phyloP scores from a whole-genome alignment of 2,113 vertebrate species.

The Zeus faber region DNA sequence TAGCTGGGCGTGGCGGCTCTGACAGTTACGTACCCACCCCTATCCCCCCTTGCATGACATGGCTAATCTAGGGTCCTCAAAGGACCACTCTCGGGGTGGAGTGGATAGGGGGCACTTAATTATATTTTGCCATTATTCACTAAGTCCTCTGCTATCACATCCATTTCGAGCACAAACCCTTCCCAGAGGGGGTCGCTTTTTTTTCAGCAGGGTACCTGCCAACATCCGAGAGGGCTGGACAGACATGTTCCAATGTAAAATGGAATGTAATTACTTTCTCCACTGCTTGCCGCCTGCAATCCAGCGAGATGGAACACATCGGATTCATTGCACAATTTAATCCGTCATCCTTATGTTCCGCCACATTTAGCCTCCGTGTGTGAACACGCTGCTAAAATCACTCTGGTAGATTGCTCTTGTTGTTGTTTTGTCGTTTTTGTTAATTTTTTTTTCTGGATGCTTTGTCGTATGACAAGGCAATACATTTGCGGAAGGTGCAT shows the following conservation, averaged over 20 bases:
- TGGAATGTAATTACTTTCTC: constrained; percentile 2
- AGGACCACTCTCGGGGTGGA: background rate
- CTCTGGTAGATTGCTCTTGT: background rate
- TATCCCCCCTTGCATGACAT: background rate
- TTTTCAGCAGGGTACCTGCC: background rate
- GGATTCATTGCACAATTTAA: background rate
- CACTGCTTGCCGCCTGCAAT: background rate
- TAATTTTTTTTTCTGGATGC: too few relatives aligned
- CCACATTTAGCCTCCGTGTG: background rate
- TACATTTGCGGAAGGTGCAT: background rate
- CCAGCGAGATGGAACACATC: constrained; percentile 1
- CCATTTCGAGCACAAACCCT: background rate
- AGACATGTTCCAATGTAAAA: background rate
- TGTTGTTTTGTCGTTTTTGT: too few relatives aligned
- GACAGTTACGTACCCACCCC: background rate
- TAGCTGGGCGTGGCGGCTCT: background rate
- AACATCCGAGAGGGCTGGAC: background rate
- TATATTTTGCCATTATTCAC: background rate
- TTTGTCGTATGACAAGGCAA: too few relatives aligned
- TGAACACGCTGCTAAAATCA: background rate
- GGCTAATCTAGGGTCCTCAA: background rate
- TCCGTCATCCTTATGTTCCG: background rate
- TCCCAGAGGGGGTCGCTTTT: background rate
- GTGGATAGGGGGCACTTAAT: background rate
- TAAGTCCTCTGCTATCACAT: background rate